Conservation (phyloP, 1,140 invertebrate genomes). For the Zelostemma sp. region DNA sequence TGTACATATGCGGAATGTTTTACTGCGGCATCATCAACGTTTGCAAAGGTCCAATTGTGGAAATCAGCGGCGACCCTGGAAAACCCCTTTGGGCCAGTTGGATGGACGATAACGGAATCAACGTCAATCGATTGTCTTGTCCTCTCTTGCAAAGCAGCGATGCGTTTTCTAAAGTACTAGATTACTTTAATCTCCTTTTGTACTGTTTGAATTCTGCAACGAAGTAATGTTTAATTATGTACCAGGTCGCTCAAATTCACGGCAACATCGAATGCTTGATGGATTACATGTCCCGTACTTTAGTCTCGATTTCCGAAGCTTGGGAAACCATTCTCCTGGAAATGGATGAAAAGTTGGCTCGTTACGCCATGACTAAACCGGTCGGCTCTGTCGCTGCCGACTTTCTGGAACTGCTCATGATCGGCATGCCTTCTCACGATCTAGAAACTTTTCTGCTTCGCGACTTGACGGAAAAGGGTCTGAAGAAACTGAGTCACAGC, state of each 20-base stretch:
- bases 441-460: slow-evolving; percentile 85
- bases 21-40: slow-evolving; percentile 81
- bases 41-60: slow-evolving; percentile 55
- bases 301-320: slow-evolving; percentile 89
- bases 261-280: slow-evolving; percentile 65
- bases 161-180: slow-evolving; percentile 60
- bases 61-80: slow-evolving; percentile 57
- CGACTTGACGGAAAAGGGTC: slow-evolving; percentile 93
- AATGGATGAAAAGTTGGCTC: slow-evolving; percentile 92
- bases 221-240: slow-evolving; percentile 4
- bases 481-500: slow-evolving; percentile 94
- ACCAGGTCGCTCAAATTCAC: slow-evolving; percentile 63
- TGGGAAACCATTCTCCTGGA: slow-evolving; percentile 96
- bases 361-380: slow-evolving; percentile 85
- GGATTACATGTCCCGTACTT: slow-evolving; percentile 81
- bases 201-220: background rate
- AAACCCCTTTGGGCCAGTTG: slow-evolving; percentile 62
- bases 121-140: slow-evolving; percentile 57
- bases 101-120: slow-evolving; percentile 48
- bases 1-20: slow-evolving; percentile 89
- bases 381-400: slow-evolving; percentile 88
- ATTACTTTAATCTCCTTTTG: slow-evolving; percentile 15
- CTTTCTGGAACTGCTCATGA: slow-evolving; percentile 90
- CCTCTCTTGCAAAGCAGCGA: slow-evolving; percentile 56
- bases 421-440: slow-evolving; percentile 85